Base-by-base conservation (phyloP, 2,113 vertebrate species). In the Hydrolagus affinis region DNA sequence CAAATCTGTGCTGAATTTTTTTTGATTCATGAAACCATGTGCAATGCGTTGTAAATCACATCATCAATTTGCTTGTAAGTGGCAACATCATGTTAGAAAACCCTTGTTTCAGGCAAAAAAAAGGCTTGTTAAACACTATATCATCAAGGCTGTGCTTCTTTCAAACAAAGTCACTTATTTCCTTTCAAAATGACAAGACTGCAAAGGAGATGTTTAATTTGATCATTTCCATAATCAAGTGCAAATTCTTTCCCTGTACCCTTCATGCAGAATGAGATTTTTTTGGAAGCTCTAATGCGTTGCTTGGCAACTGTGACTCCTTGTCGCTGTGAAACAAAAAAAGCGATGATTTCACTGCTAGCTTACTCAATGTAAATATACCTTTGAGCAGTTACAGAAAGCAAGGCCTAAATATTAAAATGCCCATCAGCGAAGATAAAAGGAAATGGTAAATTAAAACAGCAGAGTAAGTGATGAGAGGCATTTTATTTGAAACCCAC, bases 281-380 rank as follows among this genome's bases (percentile, higher is more conserved):
- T 44, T 75, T 10, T 83, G 77, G 57, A 83, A 83, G 30, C 77
- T 30, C 19, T 66, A 66, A 64, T 11, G 60, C 77, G 60, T 83
- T 83, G 8, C 77, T 66, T 8, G 10, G n/a, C n/a, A 64, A 62
- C 57, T 12, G 59, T 60, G n/a, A 62, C 28, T 80, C n/a, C 59
- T 23, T 80, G 64, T 17, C 66, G 11, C 9, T 17, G 15, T 66
- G 30, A 25, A 30, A 66, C 78, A 83, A 68, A 83, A 44, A 44
- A 83, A 66, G 8, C 59, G 17, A n/a, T 68, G 12, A 64, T 62
- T 28, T 17, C 28, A 32, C 15, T 32, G 3, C 15, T 21, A 25
- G 32, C 66, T 83, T 83, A 19, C 59, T 62, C 3, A 80, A 10
- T 80, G 77, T 80, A 64, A 80, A 15, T 64, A 64, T 6, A 19